A percentile compares a stretch with the other conserved stretches of the same genome.
Evolutionary conservation across 2,888 invertebrate species (phyloP).

Genomic region (Xestia ashworthii): DNA sequence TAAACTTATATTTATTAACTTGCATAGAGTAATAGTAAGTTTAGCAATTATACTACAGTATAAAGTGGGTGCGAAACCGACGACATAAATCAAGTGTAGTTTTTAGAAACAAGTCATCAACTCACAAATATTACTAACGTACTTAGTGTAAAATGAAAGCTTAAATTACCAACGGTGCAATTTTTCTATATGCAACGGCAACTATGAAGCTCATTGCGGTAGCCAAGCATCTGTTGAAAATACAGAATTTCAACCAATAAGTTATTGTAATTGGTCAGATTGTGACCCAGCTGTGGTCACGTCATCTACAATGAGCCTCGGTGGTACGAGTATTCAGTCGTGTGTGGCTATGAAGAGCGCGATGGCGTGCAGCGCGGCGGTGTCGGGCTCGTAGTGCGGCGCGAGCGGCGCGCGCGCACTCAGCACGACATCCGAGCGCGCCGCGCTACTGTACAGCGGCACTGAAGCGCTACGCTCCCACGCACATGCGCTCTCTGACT

Average conservation of each 20-base stretch:
- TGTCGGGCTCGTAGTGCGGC: constrained; percentile 67
- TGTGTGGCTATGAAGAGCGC: constrained; percentile 80
- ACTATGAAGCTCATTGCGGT: background rate
- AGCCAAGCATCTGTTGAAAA: background rate
- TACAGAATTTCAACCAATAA: background rate
- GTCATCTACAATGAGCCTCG: background rate
- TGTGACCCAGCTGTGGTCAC: background rate
- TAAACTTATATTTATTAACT: background rate
- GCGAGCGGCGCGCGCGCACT: constrained; percentile 78
- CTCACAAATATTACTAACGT: background rate
- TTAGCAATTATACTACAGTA: background rate
- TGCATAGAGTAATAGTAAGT: background rate
- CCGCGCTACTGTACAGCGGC: constrained; percentile 77
- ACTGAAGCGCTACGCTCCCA: constrained; percentile 70
- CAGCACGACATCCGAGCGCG: constrained; percentile 69
- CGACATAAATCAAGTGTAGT: background rate
- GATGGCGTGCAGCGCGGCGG: constrained; percentile 78
- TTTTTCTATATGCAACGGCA: background rate
- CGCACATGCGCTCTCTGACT: constrained; percentile 30
- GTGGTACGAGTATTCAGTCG: constrained; percentile 62
- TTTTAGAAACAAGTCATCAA: background rate
- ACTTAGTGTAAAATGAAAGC: background rate
- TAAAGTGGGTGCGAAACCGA: background rate
- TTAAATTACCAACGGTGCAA: background rate
- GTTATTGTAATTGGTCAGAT: background rate